Evolutionary conservation across 2,113 vertebrate genomes (phyloP), one percentile per base, ranked within the genome.

Genomic region (Poeciliopsis prolifica): DNA sequence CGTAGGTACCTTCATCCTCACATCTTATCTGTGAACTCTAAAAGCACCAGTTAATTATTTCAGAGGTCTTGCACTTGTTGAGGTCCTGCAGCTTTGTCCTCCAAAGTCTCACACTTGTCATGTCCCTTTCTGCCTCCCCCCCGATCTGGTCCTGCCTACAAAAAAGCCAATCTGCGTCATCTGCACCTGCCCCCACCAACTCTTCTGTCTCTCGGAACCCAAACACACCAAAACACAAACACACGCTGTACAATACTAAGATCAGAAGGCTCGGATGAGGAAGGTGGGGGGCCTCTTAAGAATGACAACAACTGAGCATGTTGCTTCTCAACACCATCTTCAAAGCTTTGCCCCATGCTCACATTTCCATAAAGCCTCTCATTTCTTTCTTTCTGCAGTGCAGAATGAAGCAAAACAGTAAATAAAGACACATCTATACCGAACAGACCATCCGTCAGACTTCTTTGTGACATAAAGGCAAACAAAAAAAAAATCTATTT

Each of bases 161-260:
- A 83, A 79, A 62, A 88, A 85, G 82, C 83, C 86, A 30, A 77
- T 89, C 81, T 92, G 90, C 89, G 85, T 92, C 91, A 92, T 89
- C 89, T 92, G 92, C 92, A 93, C 92, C 91, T 93, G 92, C 89
- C 90, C 86, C 90, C 89, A 91, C 88, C 35, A 84, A 89, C 88
- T 86, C 80, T 87, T 74, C 88, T 80, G 89, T 92, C 76, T 89
- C 83, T 77, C 72, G 80, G 72, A 86, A 80, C 86, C 79, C 79
- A 84, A 82, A 85, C 78, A 79, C 68, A 76, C 75, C 67, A 66
- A 64, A 75, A 74, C 70, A 72, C 24, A 75, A 40, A 42, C 74
- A 66, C 71, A 75, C 54, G 75, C 28, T 6, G 65, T 61, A 74
- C 74, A 72, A 68, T 70, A 72, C 71, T 77, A 62, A 61, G 74